These are phyloP conservation scores for Trematocara unimaculatum DNA, from an alignment of 2,113 vertebrate species.

Conservation along the genomic window DNA sequence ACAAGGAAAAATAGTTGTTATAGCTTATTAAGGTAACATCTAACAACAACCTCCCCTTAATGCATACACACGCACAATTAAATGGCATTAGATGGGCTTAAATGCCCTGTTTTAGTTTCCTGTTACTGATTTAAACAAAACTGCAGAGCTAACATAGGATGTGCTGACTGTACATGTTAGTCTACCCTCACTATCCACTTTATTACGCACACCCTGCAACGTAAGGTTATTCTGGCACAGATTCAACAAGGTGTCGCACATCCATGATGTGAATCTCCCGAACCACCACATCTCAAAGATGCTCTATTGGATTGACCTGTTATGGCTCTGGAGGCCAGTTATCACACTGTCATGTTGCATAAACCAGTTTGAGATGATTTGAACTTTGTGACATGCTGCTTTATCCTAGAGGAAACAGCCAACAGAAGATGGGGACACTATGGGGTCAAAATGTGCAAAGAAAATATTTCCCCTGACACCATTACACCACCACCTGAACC, in stretches of 20 bases:
- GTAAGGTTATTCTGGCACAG: background rate
- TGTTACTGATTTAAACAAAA: background rate
- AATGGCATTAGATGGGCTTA: background rate
- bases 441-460: background rate
- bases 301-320: background rate
- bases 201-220: background rate
- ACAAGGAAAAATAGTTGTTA: background rate
- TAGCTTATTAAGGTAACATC: rapidly evolving
- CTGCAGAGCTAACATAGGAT: background rate
- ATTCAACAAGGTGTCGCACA: background rate
- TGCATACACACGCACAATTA: background rate
- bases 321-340: background rate
- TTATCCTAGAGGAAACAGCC: background rate
- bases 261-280: background rate
- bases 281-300: background rate
- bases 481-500: background rate
- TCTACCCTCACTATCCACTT: background rate
- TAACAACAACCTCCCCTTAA: background rate
- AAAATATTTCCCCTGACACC: background rate
- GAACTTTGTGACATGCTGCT: background rate
- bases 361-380: background rate
- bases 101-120: background rate
- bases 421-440: background rate
- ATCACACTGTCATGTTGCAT: background rate
- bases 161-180: background rate